Evolutionary conservation across 2,797 vertebrate genomes (phyloP).

Genomic region (Poeciliopsis turneri): DNA sequence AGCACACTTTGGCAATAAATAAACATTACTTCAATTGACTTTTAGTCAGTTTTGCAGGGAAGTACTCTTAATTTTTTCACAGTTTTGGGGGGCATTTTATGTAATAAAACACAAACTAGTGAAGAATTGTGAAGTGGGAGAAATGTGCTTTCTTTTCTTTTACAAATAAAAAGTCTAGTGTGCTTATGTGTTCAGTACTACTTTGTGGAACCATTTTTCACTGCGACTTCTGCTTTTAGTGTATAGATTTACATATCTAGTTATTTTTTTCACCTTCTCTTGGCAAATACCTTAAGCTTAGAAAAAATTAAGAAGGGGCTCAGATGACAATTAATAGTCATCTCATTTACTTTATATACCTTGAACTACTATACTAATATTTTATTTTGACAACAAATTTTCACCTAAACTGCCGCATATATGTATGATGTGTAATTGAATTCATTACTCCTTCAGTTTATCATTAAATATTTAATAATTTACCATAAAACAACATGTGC

Average conservation of each 20-base stretch:
- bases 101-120: not conserved
- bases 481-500: slow-evolving; percentile 33
- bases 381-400: slow-evolving; percentile 1
- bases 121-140: not conserved
- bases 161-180: not conserved
- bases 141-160: not conserved
- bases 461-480: slow-evolving; percentile 62
- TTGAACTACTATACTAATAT: not conserved
- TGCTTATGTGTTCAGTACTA: not conserved
- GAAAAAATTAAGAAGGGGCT: not conserved
- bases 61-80: not conserved
- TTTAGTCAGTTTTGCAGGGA: not conserved
- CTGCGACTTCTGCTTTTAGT: not conserved
- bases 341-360: not conserved
- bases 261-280: not conserved
- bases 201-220: not conserved
- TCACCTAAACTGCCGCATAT: slow-evolving; percentile 21
- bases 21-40: not conserved
- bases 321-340: not conserved
- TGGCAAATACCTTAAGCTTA: not conserved
- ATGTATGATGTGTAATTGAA: slow-evolving; percentile 46
- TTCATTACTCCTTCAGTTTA: slow-evolving; percentile 18
- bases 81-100: not conserved
- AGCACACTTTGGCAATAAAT: not conserved
- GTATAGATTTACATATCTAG: not conserved